Percentiles rank a stretch among this genome's conserved stretches.
Conservation (phyloP, 1,140 invertebrate species). For the Dufourea novaeangliae region DNA sequence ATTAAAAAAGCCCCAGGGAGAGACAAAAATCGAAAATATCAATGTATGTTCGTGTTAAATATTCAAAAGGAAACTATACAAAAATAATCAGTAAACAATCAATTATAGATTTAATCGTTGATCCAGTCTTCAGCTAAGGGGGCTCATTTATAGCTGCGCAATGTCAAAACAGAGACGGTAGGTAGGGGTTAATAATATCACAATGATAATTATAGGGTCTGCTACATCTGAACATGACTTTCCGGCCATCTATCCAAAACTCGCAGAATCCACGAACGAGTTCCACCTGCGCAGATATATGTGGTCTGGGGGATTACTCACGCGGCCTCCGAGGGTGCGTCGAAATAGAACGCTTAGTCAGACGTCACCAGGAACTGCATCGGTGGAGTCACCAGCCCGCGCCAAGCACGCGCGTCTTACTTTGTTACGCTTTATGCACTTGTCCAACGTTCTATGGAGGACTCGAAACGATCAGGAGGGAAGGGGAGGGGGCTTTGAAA, state of each 20-base stretch:
- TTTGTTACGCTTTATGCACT: slow-evolving; percentile 59
- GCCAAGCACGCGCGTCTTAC: slow-evolving; percentile 30
- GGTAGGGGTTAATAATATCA: slow-evolving; percentile 39
- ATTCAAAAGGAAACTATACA: no score
- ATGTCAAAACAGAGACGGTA: slow-evolving; percentile 21
- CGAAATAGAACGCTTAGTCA: slow-evolving; percentile 74
- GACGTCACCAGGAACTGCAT: slow-evolving; percentile 65
- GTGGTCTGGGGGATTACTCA: slow-evolving; percentile 67
- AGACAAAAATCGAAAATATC: no score
- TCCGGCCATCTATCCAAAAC: slow-evolving; percentile 64
- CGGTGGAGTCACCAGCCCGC: slow-evolving; percentile 56
- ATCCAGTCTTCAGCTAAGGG: background rate
- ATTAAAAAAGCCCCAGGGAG: no score
- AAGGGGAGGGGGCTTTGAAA: slow-evolving; percentile 11
- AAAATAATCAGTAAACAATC: no score
- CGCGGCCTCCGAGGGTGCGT: slow-evolving; percentile 59
- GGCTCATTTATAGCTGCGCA: slow-evolving; percentile 8
- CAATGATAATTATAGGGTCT: slow-evolving; percentile 44
- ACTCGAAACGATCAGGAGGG: slow-evolving; percentile 25
- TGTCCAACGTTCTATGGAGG: slow-evolving; percentile 26
- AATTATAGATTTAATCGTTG: background rate
- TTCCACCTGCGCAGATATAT: slow-evolving; percentile 64
- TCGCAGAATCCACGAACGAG: slow-evolving; percentile 63
- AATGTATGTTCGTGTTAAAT: no score
- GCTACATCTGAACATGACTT: slow-evolving; percentile 44